phyloP scores from a whole-genome alignment of 2,113 vertebrate species.

The Zapornia atra region DNA sequence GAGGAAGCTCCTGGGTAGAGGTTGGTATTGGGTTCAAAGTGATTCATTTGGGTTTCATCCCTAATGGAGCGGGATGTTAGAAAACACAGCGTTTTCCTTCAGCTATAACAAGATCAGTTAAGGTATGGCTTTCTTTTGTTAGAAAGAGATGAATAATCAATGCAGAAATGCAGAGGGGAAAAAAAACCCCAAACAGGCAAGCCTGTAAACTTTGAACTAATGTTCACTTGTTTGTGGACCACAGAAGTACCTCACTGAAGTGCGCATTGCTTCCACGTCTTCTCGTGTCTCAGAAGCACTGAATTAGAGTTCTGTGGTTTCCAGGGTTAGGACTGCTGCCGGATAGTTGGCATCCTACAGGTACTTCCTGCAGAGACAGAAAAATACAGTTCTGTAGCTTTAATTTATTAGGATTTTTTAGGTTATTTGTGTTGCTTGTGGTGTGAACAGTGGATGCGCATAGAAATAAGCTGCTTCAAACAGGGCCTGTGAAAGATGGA shows the following conservation, averaged over 20 bases:
- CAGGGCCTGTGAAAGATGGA: background rate
- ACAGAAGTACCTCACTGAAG: background rate
- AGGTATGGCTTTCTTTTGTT: background rate
- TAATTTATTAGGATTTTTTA: background rate
- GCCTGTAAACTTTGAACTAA: background rate
- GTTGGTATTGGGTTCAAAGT: conserved; percentile 4
- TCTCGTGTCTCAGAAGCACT: background rate
- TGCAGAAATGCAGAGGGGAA: background rate
- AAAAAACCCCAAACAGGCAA: background rate
- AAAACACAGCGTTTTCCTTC: background rate
- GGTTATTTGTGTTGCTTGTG: background rate
- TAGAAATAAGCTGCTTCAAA: background rate
- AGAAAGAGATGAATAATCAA: background rate
- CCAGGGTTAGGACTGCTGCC: background rate
- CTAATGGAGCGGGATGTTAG: background rate
- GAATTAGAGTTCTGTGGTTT: background rate
- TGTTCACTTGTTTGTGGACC: background rate
- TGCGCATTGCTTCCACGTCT: background rate
- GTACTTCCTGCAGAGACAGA: background rate
- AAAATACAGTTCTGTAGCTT: background rate
- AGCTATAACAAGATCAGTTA: background rate
- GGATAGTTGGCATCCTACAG: background rate
- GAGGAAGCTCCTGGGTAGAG: background rate
- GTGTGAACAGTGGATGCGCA: background rate
- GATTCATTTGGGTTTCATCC: background rate